Evolutionary conservation across 2,113 vertebrate species (phyloP), one percentile per base, ranked within the genome.

Genomic region (Pteronura brasiliensis): DNA sequence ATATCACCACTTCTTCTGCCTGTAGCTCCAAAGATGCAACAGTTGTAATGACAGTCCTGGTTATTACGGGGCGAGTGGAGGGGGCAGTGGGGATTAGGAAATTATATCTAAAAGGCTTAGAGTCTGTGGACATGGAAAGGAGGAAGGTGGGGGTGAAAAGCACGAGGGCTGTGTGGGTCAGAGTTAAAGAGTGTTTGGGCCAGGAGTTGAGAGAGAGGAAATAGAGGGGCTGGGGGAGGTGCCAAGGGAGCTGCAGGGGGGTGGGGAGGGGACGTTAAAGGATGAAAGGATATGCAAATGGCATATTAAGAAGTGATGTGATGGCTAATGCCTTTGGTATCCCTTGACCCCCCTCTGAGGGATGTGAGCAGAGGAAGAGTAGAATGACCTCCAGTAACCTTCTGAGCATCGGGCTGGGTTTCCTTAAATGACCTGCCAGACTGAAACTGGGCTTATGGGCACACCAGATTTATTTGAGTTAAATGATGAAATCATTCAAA

Each of bases 151-250:
- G 49, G 59, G 44, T 36, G 55, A 49, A 42, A 69, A 13, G 8
- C 11, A 0, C 5, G 27, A 34, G 61, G 71, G 14, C 29, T 31
- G 2, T 0, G 2, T 1, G 23, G 15, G 59, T 49, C 39, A 18
- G 57, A n/a, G 29, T 31, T 31, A 13, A 6, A 36, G 15, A 52
- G 6, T 7, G 2, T 15, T 59, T 29, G 7, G 52, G 10, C 52
- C 27, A 42, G 55, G 47, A 31, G 55, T 13, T 36, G 88, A 74
- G 85, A 49, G 20, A 21, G 34, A 17, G 31, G 36, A 34, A 11
- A 4, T 27, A 2, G 47, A 1, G 2, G n/a, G 15, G 4, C 4
- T 1, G 18, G 20, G n/a, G 14, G 49, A 42, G 27, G 42, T 8
- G 27, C 7, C 27, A 49, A 25, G 6, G n/a, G 44, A 52, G 71